Conservation (phyloP, 2,797 vertebrate species). For the Gymnoscopelus microlampas region DNA sequence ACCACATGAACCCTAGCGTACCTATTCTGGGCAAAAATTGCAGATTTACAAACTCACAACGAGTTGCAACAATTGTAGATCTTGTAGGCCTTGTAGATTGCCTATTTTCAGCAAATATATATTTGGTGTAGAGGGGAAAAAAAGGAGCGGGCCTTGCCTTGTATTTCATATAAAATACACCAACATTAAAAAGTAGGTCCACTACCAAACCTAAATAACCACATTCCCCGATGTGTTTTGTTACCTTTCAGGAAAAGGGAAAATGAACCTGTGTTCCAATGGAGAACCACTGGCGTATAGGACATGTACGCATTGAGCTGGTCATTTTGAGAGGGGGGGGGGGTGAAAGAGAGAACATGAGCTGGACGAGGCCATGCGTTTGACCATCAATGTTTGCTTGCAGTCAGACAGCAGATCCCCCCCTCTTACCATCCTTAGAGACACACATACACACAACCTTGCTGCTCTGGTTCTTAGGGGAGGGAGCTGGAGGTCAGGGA, state of each 20-base stretch:
- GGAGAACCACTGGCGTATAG: too few relatives aligned
- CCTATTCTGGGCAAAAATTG: neutral
- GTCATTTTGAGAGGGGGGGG: neutral
- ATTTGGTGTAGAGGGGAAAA: too few relatives aligned
- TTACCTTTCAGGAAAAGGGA: neutral
- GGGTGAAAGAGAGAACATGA: slow-evolving; percentile 15
- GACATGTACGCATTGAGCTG: neutral
- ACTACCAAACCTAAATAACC: too few relatives aligned
- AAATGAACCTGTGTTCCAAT: neutral
- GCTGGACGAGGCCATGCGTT: slow-evolving; percentile 66
- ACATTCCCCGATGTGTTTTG: neutral
- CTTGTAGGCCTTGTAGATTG: neutral
- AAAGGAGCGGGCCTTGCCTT: too few relatives aligned
- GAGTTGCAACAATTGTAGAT: too few relatives aligned
- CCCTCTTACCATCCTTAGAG: too few relatives aligned
- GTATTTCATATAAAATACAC: too few relatives aligned
- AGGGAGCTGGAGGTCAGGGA: slow-evolving; percentile 82
- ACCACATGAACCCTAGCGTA: neutral
- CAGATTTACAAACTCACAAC: too few relatives aligned
- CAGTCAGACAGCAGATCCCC: slow-evolving; percentile 70
- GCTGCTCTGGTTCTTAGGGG: slow-evolving; percentile 71
- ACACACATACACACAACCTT: slow-evolving; percentile 48
- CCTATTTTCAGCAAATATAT: neutral
- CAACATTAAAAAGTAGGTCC: too few relatives aligned
- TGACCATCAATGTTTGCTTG: slow-evolving; percentile 81